Base-by-base conservation (phyloP, 2,113 vertebrate species). In the Todiramphus saurophagus region DNA sequence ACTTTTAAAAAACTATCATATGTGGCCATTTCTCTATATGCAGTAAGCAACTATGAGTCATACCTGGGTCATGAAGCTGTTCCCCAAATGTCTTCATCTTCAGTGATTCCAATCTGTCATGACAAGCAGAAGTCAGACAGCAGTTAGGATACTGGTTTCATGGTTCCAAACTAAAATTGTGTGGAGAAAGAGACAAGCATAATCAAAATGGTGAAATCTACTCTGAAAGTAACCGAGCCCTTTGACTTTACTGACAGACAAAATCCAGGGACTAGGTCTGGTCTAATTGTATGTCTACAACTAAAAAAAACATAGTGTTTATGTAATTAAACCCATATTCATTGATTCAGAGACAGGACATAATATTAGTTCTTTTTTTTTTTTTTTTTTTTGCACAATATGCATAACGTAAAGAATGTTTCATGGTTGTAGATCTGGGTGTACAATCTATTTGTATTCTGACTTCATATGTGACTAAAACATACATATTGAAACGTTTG, bases 1-100 rank as follows among this genome's bases (percentile, higher is more conserved):
- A 60, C 7, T 72, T 51, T 24, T 16, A 13, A 4, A 48, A 87
- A 63, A 12, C 4, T n/a, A 1, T 11, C 6, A 0, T n/a, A 58
- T 59, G 13, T 30, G 13, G 5, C 33, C 23, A 60, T 69, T 94
- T 86, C 7, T 89, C 16, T 53, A 11, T 19, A 56, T 39, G 27
- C 10, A 69, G 7, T 28, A 86, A 73, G 17, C 0, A 9, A 62
- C 6, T 24, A 4, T 46, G 19, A 77, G 58, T 68, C 48, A 76
- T 44, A 41, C 5, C 59, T 64, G 19, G 16, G 59, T 77, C 48
- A 74, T 21, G 37, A 80, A 69, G 50, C 14, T 51, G 30, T 60
- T 69, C 55, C 69, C 11, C 55, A 80, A 21, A 44, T n/a, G 5
- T 63, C 44, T 64, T 89, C 21, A 41, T 50, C 55, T 73, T 81